Evolutionary conservation across 30 jellyfish, hydroid and myxozoan genomes (phyloP).

Genomic region (Aurelia sp.): DNA sequence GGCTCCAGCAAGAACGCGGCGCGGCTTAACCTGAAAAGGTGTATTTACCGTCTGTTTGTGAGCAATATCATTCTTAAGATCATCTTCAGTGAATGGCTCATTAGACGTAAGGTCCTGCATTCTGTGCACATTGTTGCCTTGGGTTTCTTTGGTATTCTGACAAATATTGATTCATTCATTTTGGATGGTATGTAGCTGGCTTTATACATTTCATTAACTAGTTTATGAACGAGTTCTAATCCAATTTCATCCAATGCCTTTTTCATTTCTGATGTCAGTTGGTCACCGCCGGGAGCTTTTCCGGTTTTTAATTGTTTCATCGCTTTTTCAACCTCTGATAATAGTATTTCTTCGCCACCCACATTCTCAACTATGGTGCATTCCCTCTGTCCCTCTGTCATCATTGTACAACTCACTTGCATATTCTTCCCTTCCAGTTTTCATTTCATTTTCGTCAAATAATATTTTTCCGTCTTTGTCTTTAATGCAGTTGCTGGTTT

Average conservation of each 20-base stretch:
- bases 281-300: constrained; percentile 9
- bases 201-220: neutral
- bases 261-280: constrained; percentile 2
- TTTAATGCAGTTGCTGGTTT: constrained; percentile 15
- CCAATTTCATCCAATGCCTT: constrained; percentile 27
- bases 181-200: constrained; percentile 20
- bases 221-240: neutral
- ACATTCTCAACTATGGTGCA: neutral
- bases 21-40: constrained; percentile 1
- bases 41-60: too few species aligned
- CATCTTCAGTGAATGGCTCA: too few species aligned
- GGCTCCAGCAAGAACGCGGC: neutral
- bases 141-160: constrained; percentile 22
- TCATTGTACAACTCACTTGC: constrained; percentile 27
- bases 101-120: neutral
- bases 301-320: constrained; percentile 10
- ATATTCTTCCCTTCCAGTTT: constrained; percentile 25
- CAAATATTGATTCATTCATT: constrained; percentile 6
- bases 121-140: constrained; percentile 21
- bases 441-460: constrained; percentile 14
- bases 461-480: constrained; percentile 13
- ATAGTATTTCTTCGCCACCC: constrained; percentile 6
- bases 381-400: constrained; percentile 24
- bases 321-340: constrained; percentile 25
- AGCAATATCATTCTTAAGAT: too few species aligned